Conservation (phyloP, 2,113 vertebrate species). For the Paratilapia polleni region DNA sequence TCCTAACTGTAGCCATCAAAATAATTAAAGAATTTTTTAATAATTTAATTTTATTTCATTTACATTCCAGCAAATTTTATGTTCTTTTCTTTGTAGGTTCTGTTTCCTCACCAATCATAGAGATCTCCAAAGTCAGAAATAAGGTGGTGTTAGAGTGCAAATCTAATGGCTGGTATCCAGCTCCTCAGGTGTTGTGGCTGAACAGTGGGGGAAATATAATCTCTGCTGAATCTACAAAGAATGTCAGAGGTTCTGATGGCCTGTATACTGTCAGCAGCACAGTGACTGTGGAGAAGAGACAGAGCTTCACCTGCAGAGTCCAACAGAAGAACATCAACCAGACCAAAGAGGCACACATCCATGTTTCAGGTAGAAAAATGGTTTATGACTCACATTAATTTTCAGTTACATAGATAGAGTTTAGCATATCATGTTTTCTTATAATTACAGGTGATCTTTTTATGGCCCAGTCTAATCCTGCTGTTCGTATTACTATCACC, state of each 20-base stretch:
- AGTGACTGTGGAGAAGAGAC: background rate
- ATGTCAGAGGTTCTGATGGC: fast-evolving
- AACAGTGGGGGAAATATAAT: background rate
- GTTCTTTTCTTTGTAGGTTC: background rate
- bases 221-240: background rate
- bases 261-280: background rate
- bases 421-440: fast-evolving
- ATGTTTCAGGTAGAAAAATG: background rate
- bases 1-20: too few species aligned
- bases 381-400: fast-evolving
- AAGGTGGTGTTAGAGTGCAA: background rate
- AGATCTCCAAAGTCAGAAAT: background rate
- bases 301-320: background rate
- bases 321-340: background rate
- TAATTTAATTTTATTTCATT: too few species aligned
- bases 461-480: fast-evolving
- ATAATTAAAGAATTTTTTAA: too few species aligned
- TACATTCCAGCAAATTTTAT: too few species aligned
- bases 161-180: background rate
- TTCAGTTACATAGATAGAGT: fast-evolving
- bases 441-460: background rate
- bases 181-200: background rate
- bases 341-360: background rate
- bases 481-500: fast-evolving
- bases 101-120: background rate